These are phyloP conservation scores for Branchellion lobata DNA, from an alignment of 2,888 invertebrate species.

Conservation along the genomic window DNA sequence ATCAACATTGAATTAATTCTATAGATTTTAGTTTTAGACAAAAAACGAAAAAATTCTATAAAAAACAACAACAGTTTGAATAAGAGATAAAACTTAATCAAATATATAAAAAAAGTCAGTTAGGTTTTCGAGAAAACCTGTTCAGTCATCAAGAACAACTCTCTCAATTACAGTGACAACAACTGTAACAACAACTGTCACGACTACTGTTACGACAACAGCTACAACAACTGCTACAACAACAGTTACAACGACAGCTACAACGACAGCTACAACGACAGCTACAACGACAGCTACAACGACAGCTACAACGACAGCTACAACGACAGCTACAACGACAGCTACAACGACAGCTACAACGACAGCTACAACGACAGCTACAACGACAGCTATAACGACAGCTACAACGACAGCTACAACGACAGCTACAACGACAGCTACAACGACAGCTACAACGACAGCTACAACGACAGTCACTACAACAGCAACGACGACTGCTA, in stretches of 20 bases:
- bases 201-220: not conserved
- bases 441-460: not conserved
- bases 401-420: not conserved
- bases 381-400: not conserved
- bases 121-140: not conserved
- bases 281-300: not conserved
- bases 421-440: not conserved
- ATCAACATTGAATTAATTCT: too few relatives aligned
- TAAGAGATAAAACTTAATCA: too few relatives aligned
- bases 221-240: not conserved
- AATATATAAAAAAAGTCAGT: too few relatives aligned
- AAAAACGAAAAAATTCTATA: too few relatives aligned
- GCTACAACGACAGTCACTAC: not conserved
- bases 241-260: not conserved
- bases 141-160: not conserved
- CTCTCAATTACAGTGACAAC: not conserved
- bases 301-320: not conserved
- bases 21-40: too few relatives aligned
- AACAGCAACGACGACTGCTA: not conserved
- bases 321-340: constrained; percentile 7
- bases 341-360: not conserved
- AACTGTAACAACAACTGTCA: not conserved
- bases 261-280: not conserved
- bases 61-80: too few relatives aligned
- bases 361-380: not conserved